These are phyloP conservation scores for Stenopsyche tienmushanensis DNA, from an alignment of 1,140 invertebrate genomes.

Conservation along the genomic window DNA sequence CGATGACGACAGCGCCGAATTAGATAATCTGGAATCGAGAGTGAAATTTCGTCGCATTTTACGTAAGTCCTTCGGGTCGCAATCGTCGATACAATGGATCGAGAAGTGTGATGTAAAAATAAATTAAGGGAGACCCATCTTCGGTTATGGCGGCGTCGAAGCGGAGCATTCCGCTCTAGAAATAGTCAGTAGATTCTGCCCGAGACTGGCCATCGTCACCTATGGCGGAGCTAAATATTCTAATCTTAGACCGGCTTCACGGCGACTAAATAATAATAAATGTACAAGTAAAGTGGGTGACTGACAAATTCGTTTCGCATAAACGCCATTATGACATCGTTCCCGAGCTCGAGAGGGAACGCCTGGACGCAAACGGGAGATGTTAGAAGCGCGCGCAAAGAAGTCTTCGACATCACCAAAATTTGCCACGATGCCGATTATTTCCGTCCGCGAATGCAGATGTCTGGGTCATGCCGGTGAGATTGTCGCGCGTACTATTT, in stretches of 20 bases:
- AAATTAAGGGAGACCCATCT: not conserved
- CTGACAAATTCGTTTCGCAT: conserved; percentile 16
- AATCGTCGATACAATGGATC: not conserved
- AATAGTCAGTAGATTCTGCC: conserved; percentile 11
- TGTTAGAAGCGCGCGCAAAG: too few species aligned
- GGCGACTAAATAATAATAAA: conserved; percentile 22
- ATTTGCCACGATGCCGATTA: not conserved
- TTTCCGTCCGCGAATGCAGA: not conserved
- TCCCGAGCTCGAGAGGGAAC: too few species aligned
- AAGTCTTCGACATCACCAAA: not conserved
- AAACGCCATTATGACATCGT: not conserved
- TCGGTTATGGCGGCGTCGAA: not conserved
- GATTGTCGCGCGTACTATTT: too few species aligned
- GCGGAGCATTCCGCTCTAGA: conserved; percentile 13
- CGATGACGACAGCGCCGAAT: too few species aligned
- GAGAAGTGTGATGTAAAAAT: conserved; percentile 12
- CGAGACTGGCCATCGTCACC: conserved; percentile 2
- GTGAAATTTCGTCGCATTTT: too few species aligned
- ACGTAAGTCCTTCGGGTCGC: too few species aligned
- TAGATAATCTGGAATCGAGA: too few species aligned
- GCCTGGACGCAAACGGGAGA: too few species aligned
- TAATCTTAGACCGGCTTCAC: conserved; percentile 17
- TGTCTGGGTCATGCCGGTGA: too few species aligned
- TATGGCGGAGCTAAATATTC: conserved; percentile 20
- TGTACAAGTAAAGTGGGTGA: conserved; percentile 21